phyloP scores from a whole-genome alignment of 2,888 invertebrate species.

The Dynastes tityus region DNA sequence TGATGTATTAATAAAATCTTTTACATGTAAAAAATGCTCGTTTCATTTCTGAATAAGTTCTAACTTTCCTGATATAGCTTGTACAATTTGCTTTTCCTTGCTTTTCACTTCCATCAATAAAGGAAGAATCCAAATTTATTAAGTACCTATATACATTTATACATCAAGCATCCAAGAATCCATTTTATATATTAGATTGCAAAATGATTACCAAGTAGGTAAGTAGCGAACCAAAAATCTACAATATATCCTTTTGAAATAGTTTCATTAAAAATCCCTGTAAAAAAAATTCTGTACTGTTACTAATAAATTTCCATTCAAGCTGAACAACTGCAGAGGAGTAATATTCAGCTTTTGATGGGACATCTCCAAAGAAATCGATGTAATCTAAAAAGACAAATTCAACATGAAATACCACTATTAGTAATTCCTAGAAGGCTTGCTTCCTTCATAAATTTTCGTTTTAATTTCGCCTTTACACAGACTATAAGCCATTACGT shows the following conservation, averaged over 20 bases:
- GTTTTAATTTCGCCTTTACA: too few species aligned
- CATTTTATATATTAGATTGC: constrained; percentile 22
- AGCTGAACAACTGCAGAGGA: constrained; percentile 13
- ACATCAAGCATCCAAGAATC: not conserved
- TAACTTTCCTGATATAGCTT: not conserved
- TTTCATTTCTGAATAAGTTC: not conserved
- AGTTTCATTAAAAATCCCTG: too few species aligned
- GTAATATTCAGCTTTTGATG: constrained; percentile 16
- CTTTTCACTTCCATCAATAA: not conserved
- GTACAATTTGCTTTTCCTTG: not conserved
- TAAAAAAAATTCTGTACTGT: constrained; percentile 4
- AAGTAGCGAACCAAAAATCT: constrained; percentile 23
- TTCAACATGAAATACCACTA: too few species aligned
- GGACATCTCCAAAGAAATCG: constrained; percentile 5
- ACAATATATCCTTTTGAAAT: not conserved
- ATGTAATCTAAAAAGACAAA: constrained; percentile 21
- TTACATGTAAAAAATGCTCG: constrained; percentile 26
- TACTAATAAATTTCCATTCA: constrained; percentile 23
- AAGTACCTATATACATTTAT: not conserved
- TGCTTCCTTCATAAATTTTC: too few species aligned
- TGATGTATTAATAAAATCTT: constrained; percentile 45
- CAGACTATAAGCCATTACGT: too few species aligned
- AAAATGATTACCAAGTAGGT: constrained; percentile 35
- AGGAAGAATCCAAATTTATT: too few species aligned
- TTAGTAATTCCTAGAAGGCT: too few species aligned